Evolutionary conservation across 2,113 vertebrate genomes (phyloP).

Genomic region (Dasyprocta punctata): DNA sequence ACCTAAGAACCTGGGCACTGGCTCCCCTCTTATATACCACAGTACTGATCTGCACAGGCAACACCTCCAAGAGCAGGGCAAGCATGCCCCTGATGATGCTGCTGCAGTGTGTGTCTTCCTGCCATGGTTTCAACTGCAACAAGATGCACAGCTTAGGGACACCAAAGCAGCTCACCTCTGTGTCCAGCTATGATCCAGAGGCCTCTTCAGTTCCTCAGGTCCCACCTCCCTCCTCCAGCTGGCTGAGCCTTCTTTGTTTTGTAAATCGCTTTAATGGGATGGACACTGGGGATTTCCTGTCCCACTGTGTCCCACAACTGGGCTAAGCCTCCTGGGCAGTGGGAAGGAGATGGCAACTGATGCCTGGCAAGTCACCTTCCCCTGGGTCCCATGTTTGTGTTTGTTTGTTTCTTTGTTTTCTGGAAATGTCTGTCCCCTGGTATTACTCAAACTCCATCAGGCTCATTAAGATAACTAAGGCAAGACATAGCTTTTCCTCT

Average conservation of each 20-base stretch:
- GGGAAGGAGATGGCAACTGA: not conserved
- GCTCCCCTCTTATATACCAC: no score
- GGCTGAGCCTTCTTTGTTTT: not conserved
- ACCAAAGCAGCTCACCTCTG: not conserved
- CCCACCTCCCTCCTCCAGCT: not conserved
- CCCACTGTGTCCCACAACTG: not conserved
- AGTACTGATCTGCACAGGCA: no score
- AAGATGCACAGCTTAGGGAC: no score
- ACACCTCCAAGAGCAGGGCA: no score
- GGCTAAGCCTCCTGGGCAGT: fast-evolving
- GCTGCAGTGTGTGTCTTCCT: no score
- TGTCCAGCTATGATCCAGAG: not conserved
- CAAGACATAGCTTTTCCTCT: not conserved
- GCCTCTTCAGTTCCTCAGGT: not conserved
- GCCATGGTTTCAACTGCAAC: no score
- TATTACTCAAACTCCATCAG: not conserved
- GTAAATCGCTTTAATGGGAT: not conserved
- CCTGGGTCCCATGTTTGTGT: fast-evolving
- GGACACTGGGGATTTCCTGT: not conserved
- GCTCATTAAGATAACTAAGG: not conserved
- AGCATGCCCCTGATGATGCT: no score
- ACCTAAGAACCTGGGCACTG: not conserved
- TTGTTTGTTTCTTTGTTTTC: not conserved
- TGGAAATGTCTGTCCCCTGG: not conserved
- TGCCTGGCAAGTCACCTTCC: not conserved